phyloP scores from a whole-genome alignment of 1,140 invertebrate genomes.

The Lepidotrigona ventralis region DNA sequence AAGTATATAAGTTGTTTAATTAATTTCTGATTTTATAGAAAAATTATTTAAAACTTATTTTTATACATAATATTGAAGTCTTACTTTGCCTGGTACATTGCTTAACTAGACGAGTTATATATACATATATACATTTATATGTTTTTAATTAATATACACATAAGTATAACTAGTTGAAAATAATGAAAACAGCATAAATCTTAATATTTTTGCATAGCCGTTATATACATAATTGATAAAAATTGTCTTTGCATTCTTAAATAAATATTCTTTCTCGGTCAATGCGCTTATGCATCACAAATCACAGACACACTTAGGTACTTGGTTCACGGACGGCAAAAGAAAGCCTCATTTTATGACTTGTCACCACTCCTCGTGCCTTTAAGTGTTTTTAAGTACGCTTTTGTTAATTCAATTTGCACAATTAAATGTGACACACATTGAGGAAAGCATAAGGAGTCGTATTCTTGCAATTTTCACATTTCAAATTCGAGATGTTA shows the following conservation, averaged over 20 bases:
- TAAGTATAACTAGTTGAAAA: slow-evolving; percentile 32
- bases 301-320: slow-evolving; percentile 78
- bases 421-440: background rate
- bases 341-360: slow-evolving; percentile 17
- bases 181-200: slow-evolving; percentile 27
- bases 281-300: slow-evolving; percentile 55
- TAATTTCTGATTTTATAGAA: slow-evolving; percentile 66
- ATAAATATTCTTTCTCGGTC: slow-evolving; percentile 62
- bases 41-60: slow-evolving; percentile 58
- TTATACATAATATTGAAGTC: slow-evolving; percentile 57
- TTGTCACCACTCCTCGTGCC: slow-evolving; percentile 31
- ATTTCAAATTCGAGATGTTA: background rate
- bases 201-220: slow-evolving; percentile 43
- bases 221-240: slow-evolving; percentile 50
- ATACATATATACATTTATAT: slow-evolving; percentile 49
- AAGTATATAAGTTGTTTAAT: slow-evolving; percentile 75
- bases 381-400: slow-evolving; percentile 38
- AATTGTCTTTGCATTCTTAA: slow-evolving; percentile 42
- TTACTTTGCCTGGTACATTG: slow-evolving; percentile 36
- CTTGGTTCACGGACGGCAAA: slow-evolving; percentile 59
- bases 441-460: background rate
- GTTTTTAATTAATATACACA: slow-evolving; percentile 29
- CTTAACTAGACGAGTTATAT: slow-evolving; percentile 7
- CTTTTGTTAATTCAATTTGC: slow-evolving; percentile 8
- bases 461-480: background rate